phyloP scores from a whole-genome alignment of 2,888 invertebrate genomes.

The Aspidiotus destructor region DNA sequence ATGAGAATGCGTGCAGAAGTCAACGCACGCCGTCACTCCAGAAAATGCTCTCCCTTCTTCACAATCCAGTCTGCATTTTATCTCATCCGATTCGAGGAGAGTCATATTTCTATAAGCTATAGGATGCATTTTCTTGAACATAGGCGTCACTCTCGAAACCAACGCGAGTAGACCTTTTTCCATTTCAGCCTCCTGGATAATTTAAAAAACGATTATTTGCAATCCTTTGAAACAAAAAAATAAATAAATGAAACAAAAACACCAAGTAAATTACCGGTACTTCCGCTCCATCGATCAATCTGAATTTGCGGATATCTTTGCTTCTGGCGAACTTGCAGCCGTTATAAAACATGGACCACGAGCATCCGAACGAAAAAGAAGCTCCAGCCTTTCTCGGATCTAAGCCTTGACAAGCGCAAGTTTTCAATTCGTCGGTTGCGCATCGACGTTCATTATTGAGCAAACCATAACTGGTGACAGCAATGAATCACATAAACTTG shows the following conservation, averaged over 20 bases:
- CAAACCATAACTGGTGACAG: conserved; percentile 64
- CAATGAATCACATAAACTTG: background rate
- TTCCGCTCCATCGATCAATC: conserved; percentile 76
- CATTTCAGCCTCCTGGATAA: conserved; percentile 63
- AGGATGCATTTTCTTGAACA: conserved; percentile 80
- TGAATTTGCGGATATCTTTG: conserved; percentile 82
- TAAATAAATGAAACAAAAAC: too few species aligned
- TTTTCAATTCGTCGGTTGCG: conserved; percentile 79
- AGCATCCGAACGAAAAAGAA: conserved; percentile 92
- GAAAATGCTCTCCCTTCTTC: conserved; percentile 84
- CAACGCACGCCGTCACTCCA: conserved; percentile 89
- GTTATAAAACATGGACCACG: conserved; percentile 98
- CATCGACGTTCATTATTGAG: conserved; percentile 53
- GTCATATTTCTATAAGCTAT: conserved; percentile 85
- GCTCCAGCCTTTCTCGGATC: conserved; percentile 83
- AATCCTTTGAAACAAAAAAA: conserved; percentile 3
- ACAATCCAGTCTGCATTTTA: conserved; percentile 80
- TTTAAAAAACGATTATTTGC: conserved; percentile 7
- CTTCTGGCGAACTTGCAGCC: conserved; percentile 95
- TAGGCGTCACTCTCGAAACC: conserved; percentile 73
- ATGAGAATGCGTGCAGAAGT: conserved; percentile 94
- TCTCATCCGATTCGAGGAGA: conserved; percentile 73
- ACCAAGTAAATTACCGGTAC: conserved; percentile 41
- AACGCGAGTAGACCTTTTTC: conserved; percentile 81
- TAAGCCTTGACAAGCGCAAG: conserved; percentile 92